Evolutionary conservation across 1,140 invertebrate species (phyloP).

Genomic region (Macrocentrus cingulum): DNA sequence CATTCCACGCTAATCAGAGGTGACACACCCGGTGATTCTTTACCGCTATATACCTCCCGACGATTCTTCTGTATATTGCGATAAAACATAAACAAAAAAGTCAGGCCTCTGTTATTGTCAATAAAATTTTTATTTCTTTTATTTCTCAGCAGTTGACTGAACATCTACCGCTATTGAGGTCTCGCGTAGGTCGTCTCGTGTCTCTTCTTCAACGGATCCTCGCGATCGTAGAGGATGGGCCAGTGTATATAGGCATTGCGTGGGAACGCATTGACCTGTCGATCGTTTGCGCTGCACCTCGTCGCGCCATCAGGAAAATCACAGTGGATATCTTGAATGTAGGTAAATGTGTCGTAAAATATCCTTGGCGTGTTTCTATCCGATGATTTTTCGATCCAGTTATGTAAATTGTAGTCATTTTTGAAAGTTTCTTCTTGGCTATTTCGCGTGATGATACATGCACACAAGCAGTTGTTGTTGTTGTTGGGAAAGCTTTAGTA

Average conservation of each 20-base stretch:
- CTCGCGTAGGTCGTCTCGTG: background rate
- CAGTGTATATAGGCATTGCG: background rate
- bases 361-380: background rate
- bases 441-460: no score
- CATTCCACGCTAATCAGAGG: slow-evolving; percentile 36
- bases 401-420: no score
- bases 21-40: slow-evolving; percentile 26
- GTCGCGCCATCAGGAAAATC: background rate
- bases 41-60: background rate
- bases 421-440: no score
- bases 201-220: slow-evolving; percentile 1
- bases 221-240: slow-evolving; percentile 14
- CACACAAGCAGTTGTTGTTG: no score
- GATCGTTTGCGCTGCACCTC: slow-evolving; percentile 11
- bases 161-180: background rate
- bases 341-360: slow-evolving; percentile 35
- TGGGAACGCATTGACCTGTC: slow-evolving; percentile 1
- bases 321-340: slow-evolving; percentile 21
- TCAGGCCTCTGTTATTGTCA: background rate
- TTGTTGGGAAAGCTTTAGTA: no score
- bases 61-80: background rate
- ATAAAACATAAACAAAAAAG: background rate
- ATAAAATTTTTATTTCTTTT: background rate
- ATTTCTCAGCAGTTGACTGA: background rate
- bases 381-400: background rate